These are phyloP conservation scores for Struthio camelus DNA, from an alignment of 2,113 vertebrate genomes.

Conservation along the genomic window DNA sequence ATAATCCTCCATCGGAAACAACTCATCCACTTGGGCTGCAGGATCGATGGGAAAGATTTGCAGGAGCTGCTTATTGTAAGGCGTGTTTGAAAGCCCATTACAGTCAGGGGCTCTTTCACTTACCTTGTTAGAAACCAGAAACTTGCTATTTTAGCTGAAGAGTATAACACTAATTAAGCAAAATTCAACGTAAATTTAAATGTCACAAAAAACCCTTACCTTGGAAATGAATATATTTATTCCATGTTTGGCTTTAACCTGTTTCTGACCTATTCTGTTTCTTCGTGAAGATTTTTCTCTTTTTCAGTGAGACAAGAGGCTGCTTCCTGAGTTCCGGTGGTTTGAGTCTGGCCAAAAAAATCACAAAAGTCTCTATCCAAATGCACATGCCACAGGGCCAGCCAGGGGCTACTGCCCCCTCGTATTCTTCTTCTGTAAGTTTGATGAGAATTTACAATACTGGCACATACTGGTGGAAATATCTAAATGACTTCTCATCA, in stretches of 20 bases:
- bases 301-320: constrained; percentile 80
- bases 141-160: neutral
- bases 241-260: constrained; percentile 73
- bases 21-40: rapidly evolving
- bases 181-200: neutral
- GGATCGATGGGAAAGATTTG: neutral
- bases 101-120: neutral
- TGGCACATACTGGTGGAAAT: neutral
- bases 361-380: constrained; percentile 80
- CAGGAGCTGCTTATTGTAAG: neutral
- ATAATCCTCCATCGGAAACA: neutral
- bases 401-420: too few species aligned
- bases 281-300: constrained; percentile 76
- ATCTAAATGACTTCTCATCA: rapidly evolving
- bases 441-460: too few species aligned
- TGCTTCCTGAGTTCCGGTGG: constrained; percentile 84
- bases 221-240: constrained; percentile 79
- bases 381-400: neutral
- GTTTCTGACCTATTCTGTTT: constrained; percentile 78
- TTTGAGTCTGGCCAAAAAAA: constrained; percentile 80
- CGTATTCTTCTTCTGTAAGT: too few species aligned
- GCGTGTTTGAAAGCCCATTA: neutral
- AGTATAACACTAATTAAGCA: neutral
- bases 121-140: neutral
- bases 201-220: constrained; percentile 77